These are phyloP conservation scores for Antheraea assamensis DNA, from an alignment of 2,888 invertebrate genomes.

Conservation along the genomic window DNA sequence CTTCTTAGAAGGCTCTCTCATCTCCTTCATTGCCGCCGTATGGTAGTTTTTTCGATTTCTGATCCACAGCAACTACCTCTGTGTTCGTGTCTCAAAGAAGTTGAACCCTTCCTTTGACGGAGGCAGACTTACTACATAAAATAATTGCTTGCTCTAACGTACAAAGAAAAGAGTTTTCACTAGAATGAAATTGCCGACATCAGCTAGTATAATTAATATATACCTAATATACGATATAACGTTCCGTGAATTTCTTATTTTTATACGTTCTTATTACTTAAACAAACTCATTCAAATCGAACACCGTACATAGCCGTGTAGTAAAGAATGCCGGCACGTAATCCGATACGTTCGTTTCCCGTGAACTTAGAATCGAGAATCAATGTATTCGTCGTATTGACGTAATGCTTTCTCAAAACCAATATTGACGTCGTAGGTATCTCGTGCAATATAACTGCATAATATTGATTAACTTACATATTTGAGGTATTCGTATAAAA, in stretches of 20 bases:
- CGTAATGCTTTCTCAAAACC: conserved; percentile 69
- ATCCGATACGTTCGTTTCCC: conserved; percentile 61
- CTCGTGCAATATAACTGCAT: not conserved
- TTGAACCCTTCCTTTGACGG: no score
- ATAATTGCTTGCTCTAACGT: no score
- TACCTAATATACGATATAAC: not conserved
- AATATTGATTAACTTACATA: not conserved
- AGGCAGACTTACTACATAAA: no score
- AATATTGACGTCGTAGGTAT: conserved; percentile 33
- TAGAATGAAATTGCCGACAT: not conserved
- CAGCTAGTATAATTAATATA: not conserved
- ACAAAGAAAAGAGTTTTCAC: no score
- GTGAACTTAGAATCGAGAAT: conserved; percentile 58
- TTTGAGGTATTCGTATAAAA: not conserved
- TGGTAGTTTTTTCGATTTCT: no score
- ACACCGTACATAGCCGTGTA: conserved; percentile 40
- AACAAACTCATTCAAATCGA: not conserved
- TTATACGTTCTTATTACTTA: not conserved
- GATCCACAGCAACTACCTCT: no score
- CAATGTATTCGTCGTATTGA: conserved; percentile 55
- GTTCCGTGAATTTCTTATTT: not conserved
- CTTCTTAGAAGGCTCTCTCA: no score
- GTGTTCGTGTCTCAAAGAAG: no score
- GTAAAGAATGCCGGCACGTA: conserved; percentile 56
- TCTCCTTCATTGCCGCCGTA: no score